phyloP scores from a whole-genome alignment of 2,113 vertebrate species.

The Chaetodon auriga region DNA sequence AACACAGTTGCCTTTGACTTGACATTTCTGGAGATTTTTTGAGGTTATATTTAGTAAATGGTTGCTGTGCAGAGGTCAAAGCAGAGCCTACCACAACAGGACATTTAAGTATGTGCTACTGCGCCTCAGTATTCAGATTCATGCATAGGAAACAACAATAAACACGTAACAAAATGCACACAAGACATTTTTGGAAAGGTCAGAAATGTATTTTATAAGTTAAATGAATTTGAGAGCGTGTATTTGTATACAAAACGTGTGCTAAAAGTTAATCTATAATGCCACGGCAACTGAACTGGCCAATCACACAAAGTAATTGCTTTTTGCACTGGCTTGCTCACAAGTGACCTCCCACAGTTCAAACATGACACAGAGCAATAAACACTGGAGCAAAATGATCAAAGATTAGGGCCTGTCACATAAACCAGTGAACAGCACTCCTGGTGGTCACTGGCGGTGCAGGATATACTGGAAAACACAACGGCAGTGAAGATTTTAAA shows the following conservation, averaged over 20 bases:
- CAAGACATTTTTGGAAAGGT: slow-evolving; percentile 22
- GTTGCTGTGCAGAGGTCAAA: neutral
- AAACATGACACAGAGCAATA: slow-evolving; percentile 45
- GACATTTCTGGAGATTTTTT: neutral
- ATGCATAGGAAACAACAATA: neutral
- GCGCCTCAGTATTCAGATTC: neutral
- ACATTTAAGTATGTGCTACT: neutral
- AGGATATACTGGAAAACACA: neutral
- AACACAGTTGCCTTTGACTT: neutral
- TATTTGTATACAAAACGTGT: slow-evolving; percentile 35
- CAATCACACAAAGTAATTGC: slow-evolving; percentile 41
- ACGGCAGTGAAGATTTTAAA: neutral
- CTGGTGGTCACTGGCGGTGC: slow-evolving; percentile 3
- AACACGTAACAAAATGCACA: slow-evolving; percentile 15
- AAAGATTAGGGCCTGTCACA: neutral
- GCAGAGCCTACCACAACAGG: neutral
- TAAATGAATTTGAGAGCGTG: slow-evolving; percentile 21
- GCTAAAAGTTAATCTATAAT: slow-evolving; percentile 43
- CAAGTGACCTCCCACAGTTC: slow-evolving; percentile 25
- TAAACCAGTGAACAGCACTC: slow-evolving; percentile 12
- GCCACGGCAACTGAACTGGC: slow-evolving; percentile 47
- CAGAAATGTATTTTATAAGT: slow-evolving; percentile 70
- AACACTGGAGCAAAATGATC: slow-evolving; percentile 18
- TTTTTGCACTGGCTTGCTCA: slow-evolving; percentile 3
- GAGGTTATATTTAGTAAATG: neutral